Percentiles rank a stretch among this genome's conserved stretches.
These are phyloP conservation scores for Cryptoleucopteryx plumbea DNA, from an alignment of 2,113 vertebrate species.

Conservation along the genomic window DNA sequence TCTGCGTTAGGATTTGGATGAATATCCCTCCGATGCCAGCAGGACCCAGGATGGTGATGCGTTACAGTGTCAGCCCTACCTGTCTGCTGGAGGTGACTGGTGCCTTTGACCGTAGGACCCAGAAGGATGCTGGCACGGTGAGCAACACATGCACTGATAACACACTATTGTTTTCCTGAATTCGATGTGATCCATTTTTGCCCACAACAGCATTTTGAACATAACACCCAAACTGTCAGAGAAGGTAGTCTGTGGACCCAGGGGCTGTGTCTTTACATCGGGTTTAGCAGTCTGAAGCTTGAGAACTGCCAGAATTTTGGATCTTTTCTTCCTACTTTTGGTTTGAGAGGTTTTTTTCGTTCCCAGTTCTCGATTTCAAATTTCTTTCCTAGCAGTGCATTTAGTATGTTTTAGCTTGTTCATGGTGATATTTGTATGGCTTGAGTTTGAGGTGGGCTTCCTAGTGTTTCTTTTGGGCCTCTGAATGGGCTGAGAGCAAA, in stretches of 20 bases:
- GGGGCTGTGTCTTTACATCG: neutral
- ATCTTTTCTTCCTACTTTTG: neutral
- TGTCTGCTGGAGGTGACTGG: neutral
- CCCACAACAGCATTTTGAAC: neutral
- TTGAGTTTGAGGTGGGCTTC: neutral
- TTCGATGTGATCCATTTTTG: neutral
- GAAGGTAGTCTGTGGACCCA: neutral
- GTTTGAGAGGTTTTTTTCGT: neutral
- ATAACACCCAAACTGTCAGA: neutral
- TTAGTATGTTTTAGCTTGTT: neutral
- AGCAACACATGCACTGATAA: neutral
- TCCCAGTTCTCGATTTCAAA: neutral
- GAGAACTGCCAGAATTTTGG: neutral
- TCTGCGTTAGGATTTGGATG: neutral
- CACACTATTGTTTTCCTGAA: neutral
- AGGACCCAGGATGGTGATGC: neutral
- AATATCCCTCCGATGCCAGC: neutral
- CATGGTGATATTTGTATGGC: neutral
- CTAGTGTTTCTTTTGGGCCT: neutral
- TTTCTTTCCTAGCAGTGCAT: neutral
- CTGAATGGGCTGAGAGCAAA: neutral
- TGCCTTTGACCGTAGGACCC: accelerated
- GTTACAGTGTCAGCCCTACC: neutral
- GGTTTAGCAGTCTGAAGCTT: neutral
- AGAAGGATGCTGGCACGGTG: neutral